Evolutionary conservation across 1,140 invertebrate species (phyloP), one percentile per base, ranked within the genome.

Genomic region (Aphelenchoides avenae): DNA sequence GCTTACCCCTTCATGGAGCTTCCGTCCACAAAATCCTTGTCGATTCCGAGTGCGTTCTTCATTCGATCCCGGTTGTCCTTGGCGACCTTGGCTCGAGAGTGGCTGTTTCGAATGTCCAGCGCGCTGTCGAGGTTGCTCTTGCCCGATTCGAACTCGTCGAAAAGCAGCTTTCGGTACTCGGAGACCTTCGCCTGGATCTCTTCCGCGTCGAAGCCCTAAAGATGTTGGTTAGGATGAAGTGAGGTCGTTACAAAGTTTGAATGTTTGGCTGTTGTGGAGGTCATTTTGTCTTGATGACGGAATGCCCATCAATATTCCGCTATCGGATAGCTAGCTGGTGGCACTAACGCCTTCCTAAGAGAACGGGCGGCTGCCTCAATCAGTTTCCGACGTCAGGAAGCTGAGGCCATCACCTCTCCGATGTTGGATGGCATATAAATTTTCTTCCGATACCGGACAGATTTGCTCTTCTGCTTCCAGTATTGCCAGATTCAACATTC

Each of bases 121-220:
- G 76, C 69, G 1, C 55, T 37, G 37, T 75, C 75, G 18, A 77
- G 37, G 42, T 76, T 64, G 44, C 70, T 52, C 22, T 80, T 77
- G 36, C 77, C 73, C 5, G 75, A 73, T 34, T 80, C 79, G 54
- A 84, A 81, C 65, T 85, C 82, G 52, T 85, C 84, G 72, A 87
- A 83, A 62, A 91, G 81, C 81, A 87, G 87, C 70, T 84, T 84
- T 27, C 89, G 81, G 78, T 87, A 91, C 39, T 85, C 84, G 26
- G 84, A 83, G 37, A 92, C 86, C 69, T 89, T 88, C 65, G 84
- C 81, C 60, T 85, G 83, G 59, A 91, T 87, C 75, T 88, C 86
- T 68, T 87, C 86, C 68, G 85, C 83, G 39, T 83, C 82, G 77
- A 85, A 87, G 73, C 88, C 64, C 56, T 63, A 61, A 66, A n/a